Base-by-base conservation (phyloP, 2,797 vertebrate genomes). In the Benthosema pterotum region DNA sequence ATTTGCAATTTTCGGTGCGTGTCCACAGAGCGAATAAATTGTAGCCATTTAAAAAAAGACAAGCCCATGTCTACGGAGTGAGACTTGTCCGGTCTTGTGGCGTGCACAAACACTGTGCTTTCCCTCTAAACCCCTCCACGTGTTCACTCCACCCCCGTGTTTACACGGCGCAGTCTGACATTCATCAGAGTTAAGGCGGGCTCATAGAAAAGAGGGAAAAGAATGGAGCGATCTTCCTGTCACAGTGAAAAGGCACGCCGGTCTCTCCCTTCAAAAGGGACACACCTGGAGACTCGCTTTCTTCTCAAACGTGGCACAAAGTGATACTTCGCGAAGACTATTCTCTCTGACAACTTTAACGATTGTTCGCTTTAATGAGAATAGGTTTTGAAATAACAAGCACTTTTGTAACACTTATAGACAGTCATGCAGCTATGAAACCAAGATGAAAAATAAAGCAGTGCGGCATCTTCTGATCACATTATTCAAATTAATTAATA, bases 81-180 rank as follows among this genome's bases (percentile, higher is more conserved):
- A 38, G 62, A 59, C 76, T 59, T 84, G 84, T 4, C 74, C 56
- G 55, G 75, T 84, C 86, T 75, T 83, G 78, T 47, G 61, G 22
- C 45, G 16, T 38, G 8, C 11, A 18, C 38, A 45, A 38, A 16
- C 38, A 42, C 63, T 19, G 18, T 13, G 11, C 50, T 19, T 73
- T 57, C 52, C 68, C 51, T 55, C 25, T 42, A 51, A 28, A 28
- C 45, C 28, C 18, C 49, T 45, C 49, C 43, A 50, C 11, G 1
- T 54, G 22, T 59, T 55, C 42, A 14, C 53, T 60, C 70, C 66
- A 69, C 12, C 49, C 6, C 53, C 4, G 49, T 42, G 47, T 66
- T 67, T 60, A 67, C 80, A 83, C 62, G 67, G 25, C 42, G 60
- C 43, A 77, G 65, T 45, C 53, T 46, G 54, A 63, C 43, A 75